Percentiles rank a stretch among this genome's conserved stretches.
phyloP scores from a whole-genome alignment of 1,140 invertebrate genomes.

The Drosophila nebulosa region DNA sequence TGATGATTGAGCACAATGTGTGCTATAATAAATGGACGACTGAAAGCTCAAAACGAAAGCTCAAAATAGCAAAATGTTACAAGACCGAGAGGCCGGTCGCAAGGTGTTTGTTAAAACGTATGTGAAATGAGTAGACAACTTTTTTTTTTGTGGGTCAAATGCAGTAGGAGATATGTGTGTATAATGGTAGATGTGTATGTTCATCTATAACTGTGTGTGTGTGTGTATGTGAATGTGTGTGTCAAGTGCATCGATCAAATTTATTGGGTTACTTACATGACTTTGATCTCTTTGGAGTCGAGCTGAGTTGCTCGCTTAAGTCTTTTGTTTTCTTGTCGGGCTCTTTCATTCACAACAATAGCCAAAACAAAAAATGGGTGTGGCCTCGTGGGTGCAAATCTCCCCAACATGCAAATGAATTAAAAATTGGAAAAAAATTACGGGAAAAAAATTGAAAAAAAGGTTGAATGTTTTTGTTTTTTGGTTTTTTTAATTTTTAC shows the following conservation, averaged over 20 bases:
- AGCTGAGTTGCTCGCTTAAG: conserved; percentile 61
- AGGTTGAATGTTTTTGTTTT: conserved; percentile 31
- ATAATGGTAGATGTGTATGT: conserved; percentile 16
- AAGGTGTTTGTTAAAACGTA: conserved; percentile 11
- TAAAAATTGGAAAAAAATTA: conserved; percentile 29
- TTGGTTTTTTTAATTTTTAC: conserved; percentile 18
- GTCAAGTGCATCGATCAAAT: conserved; percentile 77
- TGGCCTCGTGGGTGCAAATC: conserved; percentile 76
- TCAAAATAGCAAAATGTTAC: conserved; percentile 17
- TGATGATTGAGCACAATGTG: conserved; percentile 69
- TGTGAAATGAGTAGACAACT: conserved; percentile 44
- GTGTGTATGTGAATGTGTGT: conserved; percentile 36
- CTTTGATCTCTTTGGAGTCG: conserved; percentile 8
- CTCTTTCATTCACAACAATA: conserved; percentile 62
- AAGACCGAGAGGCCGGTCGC: conserved; percentile 18
- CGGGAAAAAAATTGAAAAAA: conserved; percentile 33
- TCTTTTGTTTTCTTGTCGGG: conserved; percentile 61
- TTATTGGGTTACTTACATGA: conserved; percentile 76
- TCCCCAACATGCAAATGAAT: conserved; percentile 65
- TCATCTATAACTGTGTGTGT: conserved; percentile 5
- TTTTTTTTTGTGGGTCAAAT: conserved; percentile 62
- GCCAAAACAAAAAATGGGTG: conserved; percentile 56
- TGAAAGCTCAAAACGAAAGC: conserved; percentile 51
- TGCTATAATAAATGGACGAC: conserved; percentile 33
- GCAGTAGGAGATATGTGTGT: conserved; percentile 26